These are phyloP conservation scores for Cephus cinctus DNA, from an alignment of 1,140 invertebrate species.

Conservation along the genomic window DNA sequence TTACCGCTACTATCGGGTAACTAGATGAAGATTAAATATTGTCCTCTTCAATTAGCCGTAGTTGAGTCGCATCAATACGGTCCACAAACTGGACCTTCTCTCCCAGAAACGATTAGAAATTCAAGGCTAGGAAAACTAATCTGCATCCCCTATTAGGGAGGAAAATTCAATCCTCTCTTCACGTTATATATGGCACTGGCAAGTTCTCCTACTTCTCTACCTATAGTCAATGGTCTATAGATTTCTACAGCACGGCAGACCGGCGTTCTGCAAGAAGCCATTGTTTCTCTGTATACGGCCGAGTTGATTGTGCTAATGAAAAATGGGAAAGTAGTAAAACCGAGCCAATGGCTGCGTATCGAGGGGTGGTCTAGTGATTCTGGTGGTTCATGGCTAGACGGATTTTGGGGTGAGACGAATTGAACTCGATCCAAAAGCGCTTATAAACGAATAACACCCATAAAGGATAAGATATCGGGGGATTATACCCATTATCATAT, in stretches of 20 bases:
- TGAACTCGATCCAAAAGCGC: conserved; percentile 39
- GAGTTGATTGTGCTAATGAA: conserved; percentile 38
- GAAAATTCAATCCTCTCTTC: conserved; percentile 2
- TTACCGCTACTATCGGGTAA: too few species aligned
- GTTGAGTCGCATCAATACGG: too few species aligned
- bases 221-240: conserved; percentile 23
- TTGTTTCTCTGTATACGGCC: conserved; percentile 28
- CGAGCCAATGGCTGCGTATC: conserved; percentile 18
- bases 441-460: conserved; percentile 39
- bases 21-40: too few species aligned
- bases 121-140: conserved; percentile 22
- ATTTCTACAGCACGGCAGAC: conserved; percentile 17
- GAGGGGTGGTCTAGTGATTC: too few species aligned
- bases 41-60: too few species aligned
- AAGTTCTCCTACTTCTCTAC: conserved; percentile 11
- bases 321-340: conserved; percentile 35
- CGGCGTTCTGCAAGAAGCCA: conserved; percentile 24
- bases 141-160: conserved; percentile 11
- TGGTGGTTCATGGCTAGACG: background rate
- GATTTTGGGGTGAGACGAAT: conserved; percentile 21
- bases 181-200: conserved; percentile 9
- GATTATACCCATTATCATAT: conserved; percentile 37
- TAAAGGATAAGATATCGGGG: conserved; percentile 34
- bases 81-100: too few species aligned
- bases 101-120: conserved; percentile 32